Evolutionary conservation across 1,140 invertebrate species (phyloP), one percentile per base, ranked within the genome.

Genomic region (Pseudoatta argentina): DNA sequence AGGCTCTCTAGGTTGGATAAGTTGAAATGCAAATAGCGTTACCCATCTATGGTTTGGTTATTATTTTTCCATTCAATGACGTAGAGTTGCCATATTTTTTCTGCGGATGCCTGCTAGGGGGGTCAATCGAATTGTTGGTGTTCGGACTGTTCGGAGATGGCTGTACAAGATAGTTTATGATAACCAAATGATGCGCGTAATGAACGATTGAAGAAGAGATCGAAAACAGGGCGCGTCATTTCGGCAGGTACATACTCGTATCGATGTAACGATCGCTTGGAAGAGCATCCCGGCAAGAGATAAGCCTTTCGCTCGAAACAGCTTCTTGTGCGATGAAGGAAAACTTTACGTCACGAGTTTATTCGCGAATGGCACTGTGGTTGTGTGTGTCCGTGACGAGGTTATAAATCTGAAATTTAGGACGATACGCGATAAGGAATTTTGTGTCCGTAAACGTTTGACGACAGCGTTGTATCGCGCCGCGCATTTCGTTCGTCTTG

Each of bases 71-170:
- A 79, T 86, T 86, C 78, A 90, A 93, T 94, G 93, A 93, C 93
- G 91, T 93, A 93, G 91, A 85, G 88, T 91, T 93, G 92, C 93
- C 93, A 94, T 94, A 94, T 94, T 94, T 94, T 92, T 91, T 91
- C 77, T 91, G 87, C 86, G 92, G 89, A 91, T 91, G 87, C 92
- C 91, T 94, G 89, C 91, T 92, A 94, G 93, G 93, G 93, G 39
- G 93, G 92, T 94, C 91, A 93, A 91, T 90, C 86, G 92, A 93
- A 92, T 91, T 91, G 91, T 92, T 86, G 91, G 86, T 89, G 91
- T 91, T 93, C 87, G 90, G 91, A 91, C 86, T 89, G 91, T 91
- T 93, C 87, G 90, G 91, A 91, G 90, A 90, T 91, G 93, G 88
- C 89, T 87, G 91, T 92, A 89, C 91, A 83, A 91, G 90, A 92